phyloP scores from a whole-genome alignment of 2,113 vertebrate genomes.

The Chionomys nivalis region DNA sequence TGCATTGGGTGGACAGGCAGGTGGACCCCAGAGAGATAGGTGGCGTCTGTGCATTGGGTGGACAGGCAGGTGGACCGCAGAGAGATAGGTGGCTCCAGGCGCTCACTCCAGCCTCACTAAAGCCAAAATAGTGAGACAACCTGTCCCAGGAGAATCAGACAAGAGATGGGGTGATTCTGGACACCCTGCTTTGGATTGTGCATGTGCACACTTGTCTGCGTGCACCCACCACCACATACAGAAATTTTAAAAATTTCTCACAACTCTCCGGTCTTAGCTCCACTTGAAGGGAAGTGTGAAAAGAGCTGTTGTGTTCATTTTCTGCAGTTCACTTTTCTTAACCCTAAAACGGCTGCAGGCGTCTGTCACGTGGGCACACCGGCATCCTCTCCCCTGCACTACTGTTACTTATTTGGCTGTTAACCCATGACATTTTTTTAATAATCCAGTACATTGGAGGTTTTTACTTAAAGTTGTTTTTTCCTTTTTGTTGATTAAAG shows the following conservation, averaged over 20 bases:
- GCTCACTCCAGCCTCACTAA: not conserved
- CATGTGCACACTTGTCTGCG: not conserved
- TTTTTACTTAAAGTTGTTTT: not conserved
- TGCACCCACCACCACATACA: not conserved
- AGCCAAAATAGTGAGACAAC: not conserved
- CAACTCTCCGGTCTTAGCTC: not conserved
- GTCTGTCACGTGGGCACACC: not conserved
- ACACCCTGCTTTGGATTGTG: too few species aligned
- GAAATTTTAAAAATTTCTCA: not conserved
- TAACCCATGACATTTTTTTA: not conserved
- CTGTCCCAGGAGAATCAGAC: not conserved
- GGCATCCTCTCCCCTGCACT: too few species aligned
- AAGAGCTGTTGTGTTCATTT: conserved; percentile 4
- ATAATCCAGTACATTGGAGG: not conserved
- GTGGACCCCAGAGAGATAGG: not conserved
- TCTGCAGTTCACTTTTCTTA: conserved; percentile 15
- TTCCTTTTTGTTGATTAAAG: not conserved
- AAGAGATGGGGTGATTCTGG: not conserved
- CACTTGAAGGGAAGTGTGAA: not conserved
- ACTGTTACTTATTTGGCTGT: not conserved
- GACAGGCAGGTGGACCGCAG: not conserved
- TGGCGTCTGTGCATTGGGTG: not conserved
- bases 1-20: not conserved
- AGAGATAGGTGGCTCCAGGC: not conserved
- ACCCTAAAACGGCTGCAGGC: not conserved